Evolutionary conservation across 1,140 invertebrate species (phyloP), one percentile per base, ranked within the genome.

Genomic region (Saccostrea echinata): DNA sequence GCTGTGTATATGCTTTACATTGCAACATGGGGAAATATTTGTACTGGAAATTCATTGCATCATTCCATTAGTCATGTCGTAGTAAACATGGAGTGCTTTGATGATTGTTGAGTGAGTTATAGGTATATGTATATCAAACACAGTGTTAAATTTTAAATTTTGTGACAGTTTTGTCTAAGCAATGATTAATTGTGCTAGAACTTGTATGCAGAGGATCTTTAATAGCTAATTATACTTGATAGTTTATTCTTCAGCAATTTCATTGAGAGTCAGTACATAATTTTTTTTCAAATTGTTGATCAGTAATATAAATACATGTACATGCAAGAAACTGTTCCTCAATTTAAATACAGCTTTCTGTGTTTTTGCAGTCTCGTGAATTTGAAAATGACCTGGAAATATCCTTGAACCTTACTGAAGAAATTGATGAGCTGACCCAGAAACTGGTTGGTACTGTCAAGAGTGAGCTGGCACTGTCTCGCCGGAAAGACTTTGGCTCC

Each of bases 391-490:
- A 90, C 80, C 85, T 93, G 21, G 91, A 93, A 76, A 71, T 90
- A 13, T 92, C 92, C 27, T 86, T 93, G 33, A 91, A 90, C 61
- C 84, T 93, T 53, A 91, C 92, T 9, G 90, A 91, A 55, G 93
- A 93, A 86, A 93, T 93, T 61, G 90, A 90, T 30, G 87, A 90
- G 6, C 86, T 93, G 30, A 93, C 93, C 21, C 86, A 88, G 33
- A 92, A 91, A 80, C 92, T 93, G 92, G 88, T 92, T 81, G 87
- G 90, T 35, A 92, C 91, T 27, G 90, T 93, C 3, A 87, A 85
- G 52, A 86, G 90, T 24, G 93, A 93, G 61, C 90, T 93, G 12
- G 30, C 53, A n/a, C 87, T 52, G 21, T 86, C 88, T 2, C 85
- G 90, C 21, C 90, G 82, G 30, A 90, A 88, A 89, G 92, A 93